Evolutionary conservation across 2,797 vertebrate genomes (phyloP).

Genomic region (Hephaestus fuliginosus): DNA sequence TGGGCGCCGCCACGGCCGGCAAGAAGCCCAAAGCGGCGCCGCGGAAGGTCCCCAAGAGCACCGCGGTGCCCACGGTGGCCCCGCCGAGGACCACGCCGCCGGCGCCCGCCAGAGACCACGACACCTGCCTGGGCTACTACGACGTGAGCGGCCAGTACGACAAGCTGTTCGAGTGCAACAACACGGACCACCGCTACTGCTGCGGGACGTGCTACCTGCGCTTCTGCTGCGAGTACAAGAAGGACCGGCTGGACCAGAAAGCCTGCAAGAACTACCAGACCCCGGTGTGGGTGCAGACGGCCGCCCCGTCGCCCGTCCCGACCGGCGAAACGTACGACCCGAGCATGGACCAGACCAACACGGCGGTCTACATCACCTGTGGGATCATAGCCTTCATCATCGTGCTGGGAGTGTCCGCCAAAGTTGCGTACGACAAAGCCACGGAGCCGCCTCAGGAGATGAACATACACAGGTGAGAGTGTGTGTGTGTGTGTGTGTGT

Average conservation of each 20-base stretch:
- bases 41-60: constrained; percentile 78
- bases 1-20: constrained; percentile 77
- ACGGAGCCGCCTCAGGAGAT: constrained; percentile 97
- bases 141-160: constrained; percentile 98
- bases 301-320: constrained; percentile 82
- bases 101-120: constrained; percentile 82
- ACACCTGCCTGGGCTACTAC: constrained; percentile 96
- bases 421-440: constrained; percentile 98
- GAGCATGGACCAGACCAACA: constrained; percentile 96
- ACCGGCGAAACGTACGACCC: constrained; percentile 93
- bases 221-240: constrained; percentile 98
- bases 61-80: constrained; percentile 68
- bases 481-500: not conserved
- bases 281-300: constrained; percentile 92
- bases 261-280: constrained; percentile 93
- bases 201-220: constrained; percentile 98
- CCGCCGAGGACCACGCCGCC: constrained; percentile 77
- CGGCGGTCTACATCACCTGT: constrained; percentile 97
- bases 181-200: constrained; percentile 97
- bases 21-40: constrained; percentile 81
- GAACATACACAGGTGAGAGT: constrained; percentile 97
- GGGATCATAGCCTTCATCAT: constrained; percentile 97
- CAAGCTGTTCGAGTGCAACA: constrained; percentile 97
- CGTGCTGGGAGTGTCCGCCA: constrained; percentile 93
- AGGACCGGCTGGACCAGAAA: constrained; percentile 94